Evolutionary conservation across 2,113 vertebrate genomes (phyloP).

Genomic region (Tenebrosternarchus preto): DNA sequence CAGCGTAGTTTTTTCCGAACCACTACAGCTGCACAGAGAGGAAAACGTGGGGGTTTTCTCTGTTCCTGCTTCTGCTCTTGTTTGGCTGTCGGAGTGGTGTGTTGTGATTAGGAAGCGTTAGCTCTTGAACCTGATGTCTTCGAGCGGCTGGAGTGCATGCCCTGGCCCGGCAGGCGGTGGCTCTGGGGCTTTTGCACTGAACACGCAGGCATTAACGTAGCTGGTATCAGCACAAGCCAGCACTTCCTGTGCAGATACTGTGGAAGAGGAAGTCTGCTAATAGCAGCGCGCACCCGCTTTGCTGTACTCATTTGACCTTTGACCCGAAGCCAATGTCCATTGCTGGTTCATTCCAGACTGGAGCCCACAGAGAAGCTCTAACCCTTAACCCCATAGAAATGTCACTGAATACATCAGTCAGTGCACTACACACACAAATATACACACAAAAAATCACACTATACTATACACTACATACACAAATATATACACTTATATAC

Average conservation of each 20-base stretch:
- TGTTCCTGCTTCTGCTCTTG: slow-evolving; percentile 66
- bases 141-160: slow-evolving; percentile 41
- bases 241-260: slow-evolving; percentile 76
- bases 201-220: slow-evolving; percentile 61
- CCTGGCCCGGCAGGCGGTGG: slow-evolving; percentile 48
- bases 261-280: slow-evolving; percentile 74
- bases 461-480: too few species aligned
- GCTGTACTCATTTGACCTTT: slow-evolving; percentile 51
- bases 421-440: not conserved
- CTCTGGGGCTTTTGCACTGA: slow-evolving; percentile 56
- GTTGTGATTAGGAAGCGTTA: slow-evolving; percentile 71
- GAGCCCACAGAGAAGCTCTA: slow-evolving; percentile 37
- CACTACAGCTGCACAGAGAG: not conserved
- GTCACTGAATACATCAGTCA: slow-evolving; percentile 32
- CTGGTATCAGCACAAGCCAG: slow-evolving; percentile 75
- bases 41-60: slow-evolving; percentile 39
- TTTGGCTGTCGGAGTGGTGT: slow-evolving; percentile 59
- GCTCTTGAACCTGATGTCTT: slow-evolving; percentile 64
- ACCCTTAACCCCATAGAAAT: slow-evolving; percentile 7
- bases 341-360: slow-evolving; percentile 26
- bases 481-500: too few species aligned
- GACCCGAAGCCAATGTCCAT: slow-evolving; percentile 29
- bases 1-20: slow-evolving; percentile 9
- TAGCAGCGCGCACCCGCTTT: slow-evolving; percentile 59
- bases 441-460: too few species aligned